Conservation (phyloP, 2,113 vertebrate genomes). For the Heptranchias perlo region DNA sequence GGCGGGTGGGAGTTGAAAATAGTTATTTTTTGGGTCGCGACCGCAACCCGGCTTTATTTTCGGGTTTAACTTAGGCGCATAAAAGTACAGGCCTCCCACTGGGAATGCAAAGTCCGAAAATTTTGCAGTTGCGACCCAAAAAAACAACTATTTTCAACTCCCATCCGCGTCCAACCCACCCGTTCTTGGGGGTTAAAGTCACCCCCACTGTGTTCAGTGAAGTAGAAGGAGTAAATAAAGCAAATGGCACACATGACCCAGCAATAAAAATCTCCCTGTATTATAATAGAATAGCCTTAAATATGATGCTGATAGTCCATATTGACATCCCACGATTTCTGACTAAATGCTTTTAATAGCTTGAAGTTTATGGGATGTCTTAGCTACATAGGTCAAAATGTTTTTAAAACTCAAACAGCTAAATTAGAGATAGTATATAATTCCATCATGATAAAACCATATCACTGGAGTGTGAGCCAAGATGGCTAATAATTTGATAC, state of each 20-base stretch:
- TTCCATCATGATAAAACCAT: background rate
- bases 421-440: slow-evolving; percentile 13
- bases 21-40: too few species aligned
- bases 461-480: background rate
- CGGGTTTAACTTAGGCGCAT: too few species aligned
- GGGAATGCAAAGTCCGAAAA: too few species aligned
- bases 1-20: too few species aligned
- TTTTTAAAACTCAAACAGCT: slow-evolving; percentile 27
- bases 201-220: background rate
- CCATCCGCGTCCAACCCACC: too few species aligned
- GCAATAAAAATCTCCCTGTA: background rate
- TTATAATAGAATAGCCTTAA: background rate
- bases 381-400: background rate
- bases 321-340: background rate
- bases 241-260: background rate
- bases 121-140: too few species aligned
- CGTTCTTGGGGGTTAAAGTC: too few species aligned
- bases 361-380: background rate
- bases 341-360: background rate
- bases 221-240: background rate
- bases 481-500: slow-evolving; percentile 28
- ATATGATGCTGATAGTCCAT: background rate
- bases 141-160: too few species aligned
- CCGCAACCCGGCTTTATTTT: too few species aligned
- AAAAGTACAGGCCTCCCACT: too few species aligned